Conservation (phyloP, 2,113 vertebrate genomes). For the Vombatus ursinus region DNA sequence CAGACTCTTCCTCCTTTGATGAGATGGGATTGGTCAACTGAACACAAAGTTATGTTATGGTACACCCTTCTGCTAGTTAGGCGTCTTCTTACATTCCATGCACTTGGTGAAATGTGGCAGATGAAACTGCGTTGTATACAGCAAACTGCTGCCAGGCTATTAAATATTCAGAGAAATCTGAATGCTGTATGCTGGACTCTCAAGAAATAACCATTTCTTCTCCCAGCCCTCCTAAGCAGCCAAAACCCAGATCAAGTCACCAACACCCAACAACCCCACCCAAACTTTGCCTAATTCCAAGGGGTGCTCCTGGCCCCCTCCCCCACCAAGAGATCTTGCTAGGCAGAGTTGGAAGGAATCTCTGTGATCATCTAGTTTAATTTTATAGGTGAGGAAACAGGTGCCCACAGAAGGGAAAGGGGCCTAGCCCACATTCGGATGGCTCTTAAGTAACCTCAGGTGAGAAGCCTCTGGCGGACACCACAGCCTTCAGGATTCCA, state of each 20-base stretch:
- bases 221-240: not conserved
- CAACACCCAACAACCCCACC: not conserved
- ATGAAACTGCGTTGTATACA: not conserved
- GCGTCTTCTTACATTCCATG: not conserved
- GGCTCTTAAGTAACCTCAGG: not conserved
- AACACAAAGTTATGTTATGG: not conserved
- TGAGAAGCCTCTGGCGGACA: not conserved
- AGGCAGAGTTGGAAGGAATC: not conserved
- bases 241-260: not conserved
- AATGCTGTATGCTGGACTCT: not conserved
- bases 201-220: not conserved
- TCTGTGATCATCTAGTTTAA: not conserved
- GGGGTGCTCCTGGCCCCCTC: not conserved
- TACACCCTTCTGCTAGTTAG: not conserved
- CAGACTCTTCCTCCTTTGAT: not conserved
- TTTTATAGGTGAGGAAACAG: not conserved
- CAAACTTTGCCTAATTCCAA: not conserved
- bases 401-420: not conserved
- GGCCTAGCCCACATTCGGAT: not conserved
- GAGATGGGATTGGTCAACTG: not conserved
- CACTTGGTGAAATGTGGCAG: not conserved
- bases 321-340: not conserved
- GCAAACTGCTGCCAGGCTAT: not conserved
- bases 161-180: not conserved
- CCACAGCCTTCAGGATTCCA: not conserved